Evolutionary conservation across 2,797 vertebrate species (phyloP).

Genomic region (Phylloscopus collybita): DNA sequence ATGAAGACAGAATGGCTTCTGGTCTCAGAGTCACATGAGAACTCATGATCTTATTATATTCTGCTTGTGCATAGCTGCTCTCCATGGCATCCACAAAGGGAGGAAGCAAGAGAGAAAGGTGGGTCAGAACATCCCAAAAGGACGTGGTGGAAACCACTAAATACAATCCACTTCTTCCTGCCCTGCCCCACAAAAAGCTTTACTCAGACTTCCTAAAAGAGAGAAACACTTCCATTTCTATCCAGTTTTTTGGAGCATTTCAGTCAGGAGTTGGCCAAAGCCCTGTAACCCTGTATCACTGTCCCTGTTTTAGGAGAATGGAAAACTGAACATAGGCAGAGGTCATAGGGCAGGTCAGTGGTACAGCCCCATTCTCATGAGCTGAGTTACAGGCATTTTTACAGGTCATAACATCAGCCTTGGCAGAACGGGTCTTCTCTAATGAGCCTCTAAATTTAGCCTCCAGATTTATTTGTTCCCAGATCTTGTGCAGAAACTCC

Average conservation of each 20-base stretch:
- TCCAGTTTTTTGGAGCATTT: not conserved
- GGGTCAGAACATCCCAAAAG: not conserved
- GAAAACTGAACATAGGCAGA: not conserved
- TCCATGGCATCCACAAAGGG: conserved; percentile 17
- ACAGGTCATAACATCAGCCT: not conserved
- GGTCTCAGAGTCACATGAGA: not conserved
- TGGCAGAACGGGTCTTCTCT: not conserved
- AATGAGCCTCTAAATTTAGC: not conserved
- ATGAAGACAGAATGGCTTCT: not conserved
- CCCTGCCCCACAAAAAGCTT: not conserved
- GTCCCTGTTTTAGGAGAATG: not conserved
- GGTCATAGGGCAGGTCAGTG: not conserved
- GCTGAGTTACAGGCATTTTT: not conserved
- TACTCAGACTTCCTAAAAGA: not conserved
- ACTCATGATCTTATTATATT: not conserved
- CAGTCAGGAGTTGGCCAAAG: not conserved
- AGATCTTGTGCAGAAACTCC: not conserved
- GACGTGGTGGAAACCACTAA: not conserved
- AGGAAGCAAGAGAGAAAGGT: not conserved
- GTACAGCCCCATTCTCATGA: not conserved
- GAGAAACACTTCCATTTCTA: not conserved
- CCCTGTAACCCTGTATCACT: not conserved
- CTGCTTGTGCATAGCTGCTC: conserved; percentile 2
- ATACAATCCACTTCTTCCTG: not conserved
- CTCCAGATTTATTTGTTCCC: not conserved